These are phyloP conservation scores for Enoplolaimus lenunculus DNA, from an alignment of 2,888 invertebrate genomes.

Conservation along the genomic window DNA sequence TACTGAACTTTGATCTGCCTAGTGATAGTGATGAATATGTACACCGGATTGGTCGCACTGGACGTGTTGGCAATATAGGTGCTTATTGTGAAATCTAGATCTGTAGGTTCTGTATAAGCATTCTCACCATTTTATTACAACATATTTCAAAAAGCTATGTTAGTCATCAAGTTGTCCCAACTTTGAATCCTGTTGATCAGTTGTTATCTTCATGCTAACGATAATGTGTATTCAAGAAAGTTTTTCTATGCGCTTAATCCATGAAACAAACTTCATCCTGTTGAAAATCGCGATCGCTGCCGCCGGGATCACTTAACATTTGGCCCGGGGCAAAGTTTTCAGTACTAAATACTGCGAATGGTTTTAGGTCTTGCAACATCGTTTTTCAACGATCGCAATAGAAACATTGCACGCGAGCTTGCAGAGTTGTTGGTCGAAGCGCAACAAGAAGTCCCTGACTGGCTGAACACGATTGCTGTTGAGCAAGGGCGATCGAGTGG, in stretches of 20 bases:
- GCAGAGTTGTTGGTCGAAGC: background rate
- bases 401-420: background rate
- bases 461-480: background rate
- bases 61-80: slow-evolving; percentile 89
- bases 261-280: too few relatives aligned
- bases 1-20: slow-evolving; percentile 93
- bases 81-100: background rate
- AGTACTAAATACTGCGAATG: too few relatives aligned
- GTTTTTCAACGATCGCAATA: slow-evolving; percentile 6
- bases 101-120: background rate
- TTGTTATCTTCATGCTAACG: too few relatives aligned
- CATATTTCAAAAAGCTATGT: too few relatives aligned
- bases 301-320: too few relatives aligned
- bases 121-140: too few relatives aligned
- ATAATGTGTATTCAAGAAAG: too few relatives aligned
- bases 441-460: background rate
- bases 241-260: too few relatives aligned
- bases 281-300: too few relatives aligned
- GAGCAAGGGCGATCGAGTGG: background rate
- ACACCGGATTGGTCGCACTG: slow-evolving; percentile 86
- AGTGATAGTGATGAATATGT: slow-evolving; percentile 96
- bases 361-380: slow-evolving; percentile 1
- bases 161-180: too few relatives aligned
- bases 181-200: too few relatives aligned
- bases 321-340: too few relatives aligned